Evolutionary conservation across 2,113 vertebrate species (phyloP), one percentile per base, ranked within the genome.

Genomic region (Apaloderma vittatum): DNA sequence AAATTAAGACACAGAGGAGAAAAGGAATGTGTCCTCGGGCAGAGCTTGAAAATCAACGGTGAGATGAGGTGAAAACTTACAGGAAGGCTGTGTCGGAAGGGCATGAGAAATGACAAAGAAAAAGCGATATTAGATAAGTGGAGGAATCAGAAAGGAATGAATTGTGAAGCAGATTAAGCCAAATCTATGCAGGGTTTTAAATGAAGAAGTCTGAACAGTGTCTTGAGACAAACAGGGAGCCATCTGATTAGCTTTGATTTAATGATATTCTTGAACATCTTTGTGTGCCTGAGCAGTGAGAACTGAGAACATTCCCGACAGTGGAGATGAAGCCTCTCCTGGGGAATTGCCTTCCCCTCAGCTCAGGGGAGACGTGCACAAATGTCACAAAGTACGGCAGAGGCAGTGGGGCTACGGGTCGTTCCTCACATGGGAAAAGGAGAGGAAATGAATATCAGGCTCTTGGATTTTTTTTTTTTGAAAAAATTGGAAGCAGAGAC

Each of bases 41-140:
- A 86, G 59, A 74, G 58, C 90, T 95, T 87, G 88, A 93, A 97
- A 96, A 97, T 97, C 95, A 91, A 84, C 96, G 92, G 61, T 94
- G 94, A 94, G 73, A 85, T 96, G 95, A 96, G 80, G 80, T 93
- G 89, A 95, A 95, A 93, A 91, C 83, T 81, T 92, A 65, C 52
- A 94, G 54, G 83, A 93, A 93, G 63, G 34, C 88, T 93, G 32
- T 80, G 90, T 92, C 15, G 1, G 67, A 93, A 94, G 70, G 83
- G 80, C 92, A 84, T 79, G 94, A 84, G 80, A 93, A 94, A 94
- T 91, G 86, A 94, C 73, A 96, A 95, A 86, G 92, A 30, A 95
- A 88, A 92, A 70, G 20, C 0, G 0, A 16, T 93, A 75, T 49
- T 88, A 87, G 68, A 12, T 93, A 75, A 95, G 76, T 72, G 74